A percentile compares a stretch with the other conserved stretches of the same genome.
phyloP scores from a whole-genome alignment of 2,113 vertebrate species.

The Clupea harengus region DNA sequence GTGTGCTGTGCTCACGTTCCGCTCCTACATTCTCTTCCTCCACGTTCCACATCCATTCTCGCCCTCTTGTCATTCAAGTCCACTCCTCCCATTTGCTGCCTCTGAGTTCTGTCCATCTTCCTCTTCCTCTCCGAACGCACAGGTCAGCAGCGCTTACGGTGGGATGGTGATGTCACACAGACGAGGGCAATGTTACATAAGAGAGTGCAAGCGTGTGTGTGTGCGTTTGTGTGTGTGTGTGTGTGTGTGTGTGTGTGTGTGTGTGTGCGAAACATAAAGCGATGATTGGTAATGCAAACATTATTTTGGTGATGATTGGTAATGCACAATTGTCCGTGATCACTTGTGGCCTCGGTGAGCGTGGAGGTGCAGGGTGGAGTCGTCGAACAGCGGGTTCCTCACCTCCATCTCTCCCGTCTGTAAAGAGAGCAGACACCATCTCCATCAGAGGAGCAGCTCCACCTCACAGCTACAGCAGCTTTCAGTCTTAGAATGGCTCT shows the following conservation, averaged over 20 bases:
- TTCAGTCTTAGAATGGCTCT: too few species aligned
- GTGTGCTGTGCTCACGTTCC: background rate
- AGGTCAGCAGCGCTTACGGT: background rate
- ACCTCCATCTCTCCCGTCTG: constrained; percentile 98
- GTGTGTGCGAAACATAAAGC: background rate
- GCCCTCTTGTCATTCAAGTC: background rate
- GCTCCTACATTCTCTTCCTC: background rate
- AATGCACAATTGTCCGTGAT: constrained; percentile 28
- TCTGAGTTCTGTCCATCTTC: background rate
- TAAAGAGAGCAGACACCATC: background rate
- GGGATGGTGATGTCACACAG: constrained; percentile 17
- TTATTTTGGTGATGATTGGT: background rate
- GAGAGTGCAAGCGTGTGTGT: constrained; percentile 19
- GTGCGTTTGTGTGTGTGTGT: constrained; percentile 26
- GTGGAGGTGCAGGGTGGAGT: constrained; percentile 78
- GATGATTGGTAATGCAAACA: constrained; percentile 3
- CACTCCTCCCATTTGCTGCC: background rate
- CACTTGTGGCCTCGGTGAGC: constrained; percentile 69
- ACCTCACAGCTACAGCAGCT: background rate
- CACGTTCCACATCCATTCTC: background rate
- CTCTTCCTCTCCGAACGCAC: background rate
- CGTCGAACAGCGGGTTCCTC: constrained; percentile 90
- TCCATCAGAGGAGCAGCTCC: background rate
- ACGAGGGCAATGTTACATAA: constrained; percentile 21
- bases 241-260: too few species aligned